Evolutionary conservation across 2,888 invertebrate genomes (phyloP), one percentile per base, ranked within the genome.

Genomic region (Dryomyza anilis): DNA sequence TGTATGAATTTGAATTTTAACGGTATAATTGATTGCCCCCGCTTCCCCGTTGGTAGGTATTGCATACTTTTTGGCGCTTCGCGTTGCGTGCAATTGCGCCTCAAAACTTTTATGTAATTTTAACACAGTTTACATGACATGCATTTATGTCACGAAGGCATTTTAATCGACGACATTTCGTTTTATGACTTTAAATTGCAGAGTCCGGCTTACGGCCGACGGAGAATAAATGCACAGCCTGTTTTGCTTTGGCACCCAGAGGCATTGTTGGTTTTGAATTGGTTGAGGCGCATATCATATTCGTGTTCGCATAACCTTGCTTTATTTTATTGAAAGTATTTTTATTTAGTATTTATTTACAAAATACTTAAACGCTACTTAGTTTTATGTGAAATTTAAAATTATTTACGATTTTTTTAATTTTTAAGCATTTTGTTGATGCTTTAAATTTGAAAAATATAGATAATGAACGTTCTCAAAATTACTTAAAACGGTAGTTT

Each of bases 161-260:
- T 79, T 79, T 78, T 79, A 80, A 79, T 78, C 78, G 80, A 76
- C 79, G 80, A 77, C 79, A 78, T 79, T 79, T 76, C 79, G 74
- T 78, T 79, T 79, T 79, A 78, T 78, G 80, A 77, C 76, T 77
- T 78, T 78, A 79, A 76, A 79, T 70, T 71, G 70, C 63, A 66
- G 70, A 70, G 70, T 72, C 71, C 71, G 70, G 70, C 65, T 33
- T 29, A 36, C 10, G 56, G 19, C 39, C 23, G 39, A n/a, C 39
- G n/a, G n/a, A n/a, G n/a, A n/a, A n/a, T n/a, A n/a, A n/a, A n/a
- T n/a, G n/a, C n/a, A n/a, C n/a, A n/a, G n/a, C n/a, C n/a, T n/a
- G n/a, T 39, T 39, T n/a, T 39, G 39, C 39, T 50, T 50, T 27
- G 50, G 5, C 14, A 25, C 3, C 50, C 50, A 5, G n/a, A 8